phyloP scores from a whole-genome alignment of 2,888 invertebrate species.

The Coenonympha arcania region DNA sequence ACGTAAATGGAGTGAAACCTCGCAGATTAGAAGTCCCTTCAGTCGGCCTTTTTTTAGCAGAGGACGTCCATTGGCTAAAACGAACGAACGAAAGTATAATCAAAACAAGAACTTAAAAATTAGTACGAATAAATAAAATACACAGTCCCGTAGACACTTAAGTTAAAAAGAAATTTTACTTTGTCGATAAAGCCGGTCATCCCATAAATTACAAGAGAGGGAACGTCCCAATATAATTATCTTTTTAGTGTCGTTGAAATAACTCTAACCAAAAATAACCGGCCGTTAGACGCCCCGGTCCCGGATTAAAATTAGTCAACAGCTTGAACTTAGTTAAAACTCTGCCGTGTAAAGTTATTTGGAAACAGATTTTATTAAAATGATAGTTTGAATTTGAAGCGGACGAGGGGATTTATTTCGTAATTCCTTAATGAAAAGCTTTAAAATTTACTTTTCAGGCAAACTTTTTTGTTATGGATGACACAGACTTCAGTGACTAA shows the following conservation, averaged over 20 bases:
- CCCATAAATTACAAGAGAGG: conserved; percentile 57
- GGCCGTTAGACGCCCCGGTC: conserved; percentile 51
- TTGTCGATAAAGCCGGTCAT: conserved; percentile 28
- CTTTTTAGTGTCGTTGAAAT: conserved; percentile 56
- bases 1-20: no score
- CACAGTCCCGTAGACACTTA: not conserved
- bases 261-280: conserved; percentile 61
- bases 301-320: conserved; percentile 60
- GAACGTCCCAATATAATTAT: conserved; percentile 45
- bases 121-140: not conserved
- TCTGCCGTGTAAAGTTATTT: conserved; percentile 28
- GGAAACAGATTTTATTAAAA: not conserved
- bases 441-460: not conserved
- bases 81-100: no score
- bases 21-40: no score
- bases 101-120: no score
- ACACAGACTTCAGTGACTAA: no score
- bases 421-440: not conserved
- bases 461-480: not conserved
- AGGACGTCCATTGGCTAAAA: no score
- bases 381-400: not conserved
- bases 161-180: conserved; percentile 18
- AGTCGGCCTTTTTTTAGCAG: no score
- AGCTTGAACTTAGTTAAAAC: conserved; percentile 35
- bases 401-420: not conserved